Conservation (phyloP, 2,888 invertebrate species). For the Mesorhabditis belari region DNA sequence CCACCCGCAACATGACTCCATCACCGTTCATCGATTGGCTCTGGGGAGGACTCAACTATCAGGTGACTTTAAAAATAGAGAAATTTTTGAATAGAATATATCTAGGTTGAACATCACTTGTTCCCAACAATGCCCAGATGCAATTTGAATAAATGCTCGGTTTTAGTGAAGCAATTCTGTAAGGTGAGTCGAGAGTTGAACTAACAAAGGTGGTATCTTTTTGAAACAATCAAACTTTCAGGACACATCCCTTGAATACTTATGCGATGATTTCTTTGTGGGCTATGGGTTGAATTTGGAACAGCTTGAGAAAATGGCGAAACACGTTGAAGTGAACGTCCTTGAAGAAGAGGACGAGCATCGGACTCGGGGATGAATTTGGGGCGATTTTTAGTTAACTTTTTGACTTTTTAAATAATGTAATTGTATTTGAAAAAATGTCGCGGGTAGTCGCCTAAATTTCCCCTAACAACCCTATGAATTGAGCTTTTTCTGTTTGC, state of each 20-base stretch:
- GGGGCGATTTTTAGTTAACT: constrained; percentile 5
- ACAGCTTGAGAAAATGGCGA: constrained; percentile 43
- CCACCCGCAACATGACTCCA: constrained; percentile 50
- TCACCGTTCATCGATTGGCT: constrained; percentile 49
- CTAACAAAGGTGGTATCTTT: no score
- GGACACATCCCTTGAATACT: constrained; percentile 38
- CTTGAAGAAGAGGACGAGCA: background rate
- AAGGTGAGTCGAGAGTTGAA: constrained; percentile 6
- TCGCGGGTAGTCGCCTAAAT: no score
- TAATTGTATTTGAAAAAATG: no score
- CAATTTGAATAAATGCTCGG: constrained; percentile 36
- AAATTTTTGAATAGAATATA: background rate
- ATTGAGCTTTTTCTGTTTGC: no score
- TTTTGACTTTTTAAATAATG: background rate
- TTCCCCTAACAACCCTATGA: no score
- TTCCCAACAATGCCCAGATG: constrained; percentile 52
- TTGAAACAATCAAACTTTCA: background rate
- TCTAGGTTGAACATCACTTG: constrained; percentile 48
- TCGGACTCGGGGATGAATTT: no score
- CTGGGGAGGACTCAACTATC: constrained; percentile 52
- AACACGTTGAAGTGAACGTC: constrained; percentile 17
- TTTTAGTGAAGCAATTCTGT: constrained; percentile 43
- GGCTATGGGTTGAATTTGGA: constrained; percentile 41
- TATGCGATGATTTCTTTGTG: constrained; percentile 45
- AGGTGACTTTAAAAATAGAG: constrained; percentile 15